Percentiles rank a stretch among this genome's conserved stretches.
Evolutionary conservation across 2,888 invertebrate genomes (phyloP).

Genomic region (Linnaemya tessellans): DNA sequence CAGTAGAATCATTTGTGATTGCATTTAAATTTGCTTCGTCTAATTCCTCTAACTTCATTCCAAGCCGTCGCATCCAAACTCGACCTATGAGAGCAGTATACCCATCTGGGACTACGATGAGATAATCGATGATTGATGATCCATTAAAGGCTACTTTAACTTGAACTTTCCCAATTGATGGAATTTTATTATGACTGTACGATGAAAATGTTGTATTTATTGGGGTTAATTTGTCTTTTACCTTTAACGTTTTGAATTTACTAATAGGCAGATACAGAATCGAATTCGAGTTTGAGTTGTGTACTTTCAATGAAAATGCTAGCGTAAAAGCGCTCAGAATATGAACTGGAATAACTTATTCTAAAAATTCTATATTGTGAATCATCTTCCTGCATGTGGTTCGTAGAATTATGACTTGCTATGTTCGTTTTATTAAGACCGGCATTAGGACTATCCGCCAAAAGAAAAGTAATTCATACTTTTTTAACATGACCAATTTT

Average conservation of each 20-base stretch:
- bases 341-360: constrained; percentile 10
- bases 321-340: constrained; percentile 37
- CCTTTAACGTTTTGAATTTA: too few species aligned
- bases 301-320: neutral
- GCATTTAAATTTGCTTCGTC: constrained; percentile 2
- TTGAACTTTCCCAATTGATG: constrained; percentile 24
- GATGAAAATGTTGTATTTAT: constrained; percentile 23
- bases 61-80: constrained; percentile 33
- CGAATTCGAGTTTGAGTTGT: constrained; percentile 26
- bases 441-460: constrained; percentile 40
- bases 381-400: constrained; percentile 6
- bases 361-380: constrained; percentile 28
- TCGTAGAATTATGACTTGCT: constrained; percentile 3
- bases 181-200: constrained; percentile 31
- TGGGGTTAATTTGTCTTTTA: neutral
- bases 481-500: constrained; percentile 4
- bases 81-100: constrained; percentile 45
- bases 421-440: neutral
- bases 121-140: constrained; percentile 2
- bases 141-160: constrained; percentile 17
- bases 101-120: constrained; percentile 36
- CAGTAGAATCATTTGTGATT: neutral
- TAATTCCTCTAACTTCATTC: constrained; percentile 34
- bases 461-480: constrained; percentile 34
- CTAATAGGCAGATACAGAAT: constrained; percentile 27